Base-by-base conservation (phyloP, 2,888 invertebrate genomes). In the Maniola hyperantus region DNA sequence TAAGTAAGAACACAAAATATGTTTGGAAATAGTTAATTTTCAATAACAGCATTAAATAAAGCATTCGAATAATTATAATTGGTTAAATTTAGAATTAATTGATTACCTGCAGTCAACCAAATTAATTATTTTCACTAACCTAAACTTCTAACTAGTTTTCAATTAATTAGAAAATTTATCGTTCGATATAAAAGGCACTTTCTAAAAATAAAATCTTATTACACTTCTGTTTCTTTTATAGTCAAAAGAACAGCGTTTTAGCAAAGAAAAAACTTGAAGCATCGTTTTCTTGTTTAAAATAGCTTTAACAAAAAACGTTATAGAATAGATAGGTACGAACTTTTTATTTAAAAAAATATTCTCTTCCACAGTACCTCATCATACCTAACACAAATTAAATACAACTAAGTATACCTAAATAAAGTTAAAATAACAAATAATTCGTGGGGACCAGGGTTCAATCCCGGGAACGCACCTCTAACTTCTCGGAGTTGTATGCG, bases 181-280 rank as follows among this genome's bases (percentile, higher is more conserved):
- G 48, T 20, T 7, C 13, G 48, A 5, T 51, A n/a, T 61, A 61
- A 61, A 50, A 50, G 15, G 0, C 13, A 15, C 15, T 36, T 13
- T 51, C 61, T 50, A 61, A 61, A 61, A 61, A 61, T 61, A 61
- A 39, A 61, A 64, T 53, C 67, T 64, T 67, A 67, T 67, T 67
- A 64, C 50, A 53, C 53, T 64, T 48, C 51, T 53, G 33, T 64
- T 63, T 46, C 48, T 60, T 60, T 13, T 51, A 20, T 0, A 48
- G 18, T 26, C 34, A 5, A n/a, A n/a, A 7, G 46, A 60, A 50
- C 18, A 20, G 46, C 36, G 50, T n/a, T 39, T 20, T 20, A 51
- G 8, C n/a, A 11, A 15, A 34, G 34, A 61, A 61, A 61, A 55
- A 64, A 59, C 53, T 59, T 8, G 42, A 66, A 64, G 53, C 61